Conservation (phyloP, 2,797 vertebrate genomes). For the Ammospiza maritima region DNA sequence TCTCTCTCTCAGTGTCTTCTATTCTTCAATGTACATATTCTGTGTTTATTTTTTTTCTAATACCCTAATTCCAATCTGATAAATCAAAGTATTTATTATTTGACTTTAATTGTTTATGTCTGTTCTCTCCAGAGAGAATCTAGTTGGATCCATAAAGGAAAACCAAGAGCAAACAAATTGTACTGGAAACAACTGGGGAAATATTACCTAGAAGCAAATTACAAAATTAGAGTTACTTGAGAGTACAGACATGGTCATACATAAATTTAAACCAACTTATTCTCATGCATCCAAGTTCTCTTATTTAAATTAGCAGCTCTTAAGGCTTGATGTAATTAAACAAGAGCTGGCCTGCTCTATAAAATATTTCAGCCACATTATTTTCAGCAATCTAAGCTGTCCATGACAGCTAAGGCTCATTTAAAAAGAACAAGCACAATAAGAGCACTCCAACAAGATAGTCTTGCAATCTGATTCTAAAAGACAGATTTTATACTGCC, state of each 20-base stretch:
- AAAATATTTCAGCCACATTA: background rate
- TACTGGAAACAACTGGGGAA: background rate
- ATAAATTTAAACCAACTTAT: background rate
- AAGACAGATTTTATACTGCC: background rate
- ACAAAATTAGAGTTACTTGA: background rate
- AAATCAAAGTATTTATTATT: background rate
- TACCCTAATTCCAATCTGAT: background rate
- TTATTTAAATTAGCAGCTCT: conserved; percentile 5
- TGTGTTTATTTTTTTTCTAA: background rate
- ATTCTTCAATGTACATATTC: background rate
- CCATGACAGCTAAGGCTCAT: background rate
- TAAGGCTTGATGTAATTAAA: conserved; percentile 30
- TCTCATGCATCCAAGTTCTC: background rate
- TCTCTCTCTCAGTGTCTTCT: background rate
- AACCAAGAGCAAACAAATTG: background rate
- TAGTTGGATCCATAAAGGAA: background rate
- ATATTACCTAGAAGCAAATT: background rate
- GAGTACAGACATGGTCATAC: background rate
- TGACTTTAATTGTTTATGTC: background rate
- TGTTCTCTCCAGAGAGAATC: background rate
- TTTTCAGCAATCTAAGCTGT: background rate
- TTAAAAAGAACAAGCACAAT: background rate
- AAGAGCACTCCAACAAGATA: background rate
- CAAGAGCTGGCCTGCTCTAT: background rate
- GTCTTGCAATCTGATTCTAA: background rate